These are phyloP conservation scores for Ichneumoninae sp. DNA, from an alignment of 2,888 invertebrate genomes.

Conservation along the genomic window DNA sequence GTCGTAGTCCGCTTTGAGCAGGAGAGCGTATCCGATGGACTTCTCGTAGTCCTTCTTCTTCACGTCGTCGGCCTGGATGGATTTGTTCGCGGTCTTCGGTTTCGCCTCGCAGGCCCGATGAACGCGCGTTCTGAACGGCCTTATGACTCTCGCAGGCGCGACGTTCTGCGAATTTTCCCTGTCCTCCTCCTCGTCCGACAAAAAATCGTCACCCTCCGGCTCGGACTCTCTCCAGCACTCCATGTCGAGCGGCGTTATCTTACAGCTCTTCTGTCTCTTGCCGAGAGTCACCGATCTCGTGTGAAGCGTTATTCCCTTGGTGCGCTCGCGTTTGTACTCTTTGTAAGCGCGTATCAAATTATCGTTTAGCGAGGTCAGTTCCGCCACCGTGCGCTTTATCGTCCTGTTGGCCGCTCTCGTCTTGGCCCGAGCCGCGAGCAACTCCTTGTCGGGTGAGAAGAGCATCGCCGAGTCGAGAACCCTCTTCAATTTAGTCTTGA, in stretches of 20 bases:
- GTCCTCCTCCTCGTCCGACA: conserved; percentile 62
- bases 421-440: conserved; percentile 59
- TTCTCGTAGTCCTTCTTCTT: conserved; percentile 77
- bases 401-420: conserved; percentile 74
- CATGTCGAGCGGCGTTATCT: conserved; percentile 75
- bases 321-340: conserved; percentile 55
- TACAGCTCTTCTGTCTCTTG: conserved; percentile 48
- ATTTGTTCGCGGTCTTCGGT: conserved; percentile 68
- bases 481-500: conserved; percentile 70
- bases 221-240: conserved; percentile 78
- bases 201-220: conserved; percentile 70
- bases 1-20: conserved; percentile 72
- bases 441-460: conserved; percentile 49
- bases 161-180: conserved; percentile 60
- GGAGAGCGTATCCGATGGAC: conserved; percentile 77
- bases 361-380: conserved; percentile 76
- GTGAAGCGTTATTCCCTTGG: background rate
- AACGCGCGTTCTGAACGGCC: conserved; percentile 72
- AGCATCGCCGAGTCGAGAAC: conserved; percentile 47
- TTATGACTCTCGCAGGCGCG: conserved; percentile 61
- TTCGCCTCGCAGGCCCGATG: conserved; percentile 70
- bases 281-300: conserved; percentile 26
- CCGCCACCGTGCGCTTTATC: conserved; percentile 72
- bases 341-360: conserved; percentile 71
- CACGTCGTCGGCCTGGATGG: conserved; percentile 75